A percentile compares a stretch with the other conserved stretches of the same genome.
These are phyloP conservation scores for Oreochromis grahami DNA, from an alignment of 2,797 vertebrate species.

Conservation along the genomic window DNA sequence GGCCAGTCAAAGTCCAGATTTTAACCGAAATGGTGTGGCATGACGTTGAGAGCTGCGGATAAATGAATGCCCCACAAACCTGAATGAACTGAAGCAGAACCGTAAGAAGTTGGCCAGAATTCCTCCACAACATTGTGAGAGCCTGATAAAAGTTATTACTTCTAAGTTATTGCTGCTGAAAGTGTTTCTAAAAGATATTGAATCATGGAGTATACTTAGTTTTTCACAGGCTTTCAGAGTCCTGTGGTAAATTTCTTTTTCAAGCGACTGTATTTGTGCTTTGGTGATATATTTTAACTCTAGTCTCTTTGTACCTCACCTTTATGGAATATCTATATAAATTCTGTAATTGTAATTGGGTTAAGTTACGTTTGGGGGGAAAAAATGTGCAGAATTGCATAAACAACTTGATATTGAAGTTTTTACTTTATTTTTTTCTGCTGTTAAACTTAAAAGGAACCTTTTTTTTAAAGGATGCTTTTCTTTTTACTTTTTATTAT, in stretches of 20 bases:
- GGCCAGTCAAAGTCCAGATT: neutral
- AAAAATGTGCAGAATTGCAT: neutral
- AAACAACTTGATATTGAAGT: neutral
- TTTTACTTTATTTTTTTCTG: neutral
- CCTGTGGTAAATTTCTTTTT: neutral
- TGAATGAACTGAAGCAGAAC: neutral
- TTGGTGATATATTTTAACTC: neutral
- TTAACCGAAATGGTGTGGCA: neutral
- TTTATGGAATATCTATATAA: neutral
- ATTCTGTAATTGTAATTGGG: neutral
- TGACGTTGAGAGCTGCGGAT: rapidly evolving
- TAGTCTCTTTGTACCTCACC: neutral
- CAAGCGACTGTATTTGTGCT: neutral
- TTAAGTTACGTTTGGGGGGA: neutral
- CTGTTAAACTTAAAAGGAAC: neutral
- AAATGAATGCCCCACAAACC: neutral
- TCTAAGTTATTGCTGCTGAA: neutral
- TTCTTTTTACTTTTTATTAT: neutral
- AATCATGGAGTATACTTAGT: neutral
- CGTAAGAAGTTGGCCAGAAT: neutral
- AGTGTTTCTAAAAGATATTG: neutral
- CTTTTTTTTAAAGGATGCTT: neutral
- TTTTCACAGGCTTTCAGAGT: neutral
- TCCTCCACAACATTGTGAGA: neutral
- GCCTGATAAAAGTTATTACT: neutral